Conservation (phyloP, 1,140 invertebrate genomes). For the Drosophila funebris region DNA sequence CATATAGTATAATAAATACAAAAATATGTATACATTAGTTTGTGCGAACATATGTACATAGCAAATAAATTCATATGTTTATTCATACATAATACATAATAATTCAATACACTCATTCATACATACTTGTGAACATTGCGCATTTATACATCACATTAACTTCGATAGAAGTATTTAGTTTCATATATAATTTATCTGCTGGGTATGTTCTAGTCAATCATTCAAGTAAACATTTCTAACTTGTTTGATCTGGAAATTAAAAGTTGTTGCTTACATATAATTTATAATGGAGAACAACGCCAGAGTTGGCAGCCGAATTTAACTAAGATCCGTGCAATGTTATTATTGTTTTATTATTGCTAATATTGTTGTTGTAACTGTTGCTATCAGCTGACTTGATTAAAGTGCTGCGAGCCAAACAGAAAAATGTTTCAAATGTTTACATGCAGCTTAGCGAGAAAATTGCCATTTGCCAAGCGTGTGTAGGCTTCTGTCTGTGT, state of each 20-base stretch:
- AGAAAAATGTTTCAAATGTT: constrained; percentile 21
- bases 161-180: too few species aligned
- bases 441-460: constrained; percentile 14
- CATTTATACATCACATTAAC: too few species aligned
- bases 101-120: too few species aligned
- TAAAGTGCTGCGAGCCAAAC: constrained; percentile 31
- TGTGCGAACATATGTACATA: too few species aligned
- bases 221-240: neutral
- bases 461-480: constrained; percentile 3
- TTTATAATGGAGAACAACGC: constrained; percentile 19
- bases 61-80: too few species aligned
- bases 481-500: neutral
- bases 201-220: neutral
- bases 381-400: constrained; percentile 45
- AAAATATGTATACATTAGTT: too few species aligned
- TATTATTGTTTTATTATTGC: constrained; percentile 2
- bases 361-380: constrained; percentile 1
- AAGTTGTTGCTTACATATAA: constrained; percentile 34
- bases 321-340: constrained; percentile 13
- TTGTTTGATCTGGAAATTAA: constrained; percentile 43
- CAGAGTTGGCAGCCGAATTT: constrained; percentile 20
- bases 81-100: too few species aligned
- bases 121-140: too few species aligned
- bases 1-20: too few species aligned
- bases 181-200: neutral